Evolutionary conservation across 2,797 vertebrate species (phyloP), one percentile per base, ranked within the genome.

Genomic region (Gallinago nigripennis): DNA sequence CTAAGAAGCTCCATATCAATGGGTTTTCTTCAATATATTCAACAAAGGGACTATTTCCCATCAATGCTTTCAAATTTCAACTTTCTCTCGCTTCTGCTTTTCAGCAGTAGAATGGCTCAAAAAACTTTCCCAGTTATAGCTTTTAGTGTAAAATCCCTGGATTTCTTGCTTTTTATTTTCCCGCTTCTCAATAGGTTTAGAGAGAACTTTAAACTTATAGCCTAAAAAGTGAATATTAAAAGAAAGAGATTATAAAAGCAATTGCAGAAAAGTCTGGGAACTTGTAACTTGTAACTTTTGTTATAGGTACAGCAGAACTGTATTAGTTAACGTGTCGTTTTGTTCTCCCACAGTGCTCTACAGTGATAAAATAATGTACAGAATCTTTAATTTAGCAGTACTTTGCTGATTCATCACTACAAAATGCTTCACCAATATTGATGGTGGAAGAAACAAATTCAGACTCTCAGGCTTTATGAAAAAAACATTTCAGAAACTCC

Each of bases 171-270:
- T 94, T 96, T 92, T 88, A 88, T 95, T 94, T 94, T 88, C 76
- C 82, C 81, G 70, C 94, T 84, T 94, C 78, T 95, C 93, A 88
- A 88, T 92, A 76, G 82, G 96, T 92, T 96, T 96, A 95, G 90
- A 95, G 63, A 86, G 94, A 96, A 92, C 93, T 94, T 88, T 82
- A 28, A 87, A 95, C 81, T 84, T 64, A n/a, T 8, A 75, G 88
- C 91, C 41, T 37, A 33, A 58, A 93, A 95, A 90, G 60, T 68
- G 81, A 90, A 86, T 90, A 96, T 89, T 94, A 91, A 84, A 94
- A 96, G 87, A 82, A 94, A 95, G 56, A 54, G 90, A 93, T 95
- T 93, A 94, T 84, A 94, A 91, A 94, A 94, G 83, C 83, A 94
- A 83, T 92, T 94, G 89, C 88, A 80, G 86, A 27, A 87, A 94